Conservation (phyloP, 2,888 invertebrate species). For the Ochropleura leucogaster region DNA sequence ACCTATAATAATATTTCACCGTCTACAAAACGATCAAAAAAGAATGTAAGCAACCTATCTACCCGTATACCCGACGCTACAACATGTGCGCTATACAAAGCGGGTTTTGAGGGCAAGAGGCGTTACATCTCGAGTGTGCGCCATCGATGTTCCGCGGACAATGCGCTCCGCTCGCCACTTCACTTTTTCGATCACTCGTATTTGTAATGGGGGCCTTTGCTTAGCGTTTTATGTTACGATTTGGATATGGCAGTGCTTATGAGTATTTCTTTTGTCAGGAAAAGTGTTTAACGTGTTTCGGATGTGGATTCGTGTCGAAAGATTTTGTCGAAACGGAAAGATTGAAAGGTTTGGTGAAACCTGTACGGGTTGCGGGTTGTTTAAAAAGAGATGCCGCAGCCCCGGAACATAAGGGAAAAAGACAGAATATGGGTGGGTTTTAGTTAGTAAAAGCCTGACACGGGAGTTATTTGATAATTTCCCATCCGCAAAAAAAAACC, state of each 20-base stretch:
- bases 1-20: constrained; percentile 14
- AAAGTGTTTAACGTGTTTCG: constrained; percentile 23
- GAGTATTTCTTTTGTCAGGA: constrained; percentile 47
- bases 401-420: no score
- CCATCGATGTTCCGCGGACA: constrained; percentile 68
- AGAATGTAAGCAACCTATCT: constrained; percentile 33
- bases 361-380: neutral
- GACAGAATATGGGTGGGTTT: no score
- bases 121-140: constrained; percentile 66
- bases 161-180: constrained; percentile 60
- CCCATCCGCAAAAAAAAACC: no score
- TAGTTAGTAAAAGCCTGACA: no score
- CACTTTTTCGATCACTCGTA: constrained; percentile 65
- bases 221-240: constrained; percentile 53
- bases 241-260: constrained; percentile 47
- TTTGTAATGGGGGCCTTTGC: constrained; percentile 66
- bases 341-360: neutral
- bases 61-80: neutral
- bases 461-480: no score
- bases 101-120: constrained; percentile 74
- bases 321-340: neutral
- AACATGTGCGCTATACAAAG: constrained; percentile 55
- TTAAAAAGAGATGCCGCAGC: no score
- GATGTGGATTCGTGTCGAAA: neutral
- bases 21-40: constrained; percentile 20